A percentile compares a stretch with the other conserved stretches of the same genome.
Conservation (phyloP, 2,888 invertebrate species). For the Dermolepida albohirtum region DNA sequence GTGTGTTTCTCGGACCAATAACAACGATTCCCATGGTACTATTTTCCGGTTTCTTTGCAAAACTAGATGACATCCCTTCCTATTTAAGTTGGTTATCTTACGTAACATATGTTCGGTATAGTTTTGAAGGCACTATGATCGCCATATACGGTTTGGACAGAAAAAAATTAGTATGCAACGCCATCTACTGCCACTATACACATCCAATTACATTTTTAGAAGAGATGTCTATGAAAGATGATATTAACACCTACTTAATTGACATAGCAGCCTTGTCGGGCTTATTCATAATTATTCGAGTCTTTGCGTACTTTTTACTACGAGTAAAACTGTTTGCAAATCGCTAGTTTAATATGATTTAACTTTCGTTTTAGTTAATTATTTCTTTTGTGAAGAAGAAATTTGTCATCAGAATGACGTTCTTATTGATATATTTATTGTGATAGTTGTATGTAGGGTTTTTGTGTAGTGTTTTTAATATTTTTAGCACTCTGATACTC, state of each 20-base stretch:
- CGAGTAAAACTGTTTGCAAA: constrained; percentile 76
- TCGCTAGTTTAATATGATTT: constrained; percentile 32
- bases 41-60: constrained; percentile 95
- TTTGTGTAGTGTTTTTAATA: constrained; percentile 40
- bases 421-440: constrained; percentile 45
- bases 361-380: constrained; percentile 4
- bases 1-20: constrained; percentile 86
- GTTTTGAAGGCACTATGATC: constrained; percentile 93
- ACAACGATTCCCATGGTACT: constrained; percentile 91
- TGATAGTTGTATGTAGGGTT: constrained; percentile 42
- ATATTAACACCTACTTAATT: constrained; percentile 75
- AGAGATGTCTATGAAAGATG: constrained; percentile 85
- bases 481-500: constrained; percentile 42
- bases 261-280: constrained; percentile 85
- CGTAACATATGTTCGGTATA: constrained; percentile 90
- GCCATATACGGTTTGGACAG: constrained; percentile 91
- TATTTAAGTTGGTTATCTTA: constrained; percentile 92
- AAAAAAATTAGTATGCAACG: constrained; percentile 83
- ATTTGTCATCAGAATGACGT: constrained; percentile 23
- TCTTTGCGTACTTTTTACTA: constrained; percentile 85
- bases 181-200: constrained; percentile 86
- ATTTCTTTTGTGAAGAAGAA: constrained; percentile 12
- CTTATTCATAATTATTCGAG: constrained; percentile 82
- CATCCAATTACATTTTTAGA: constrained; percentile 85
- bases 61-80: constrained; percentile 88